Percentiles rank a stretch among this genome's conserved stretches.
These are phyloP conservation scores for Pollenia labialis DNA, from an alignment of 2,888 invertebrate genomes.

Conservation along the genomic window DNA sequence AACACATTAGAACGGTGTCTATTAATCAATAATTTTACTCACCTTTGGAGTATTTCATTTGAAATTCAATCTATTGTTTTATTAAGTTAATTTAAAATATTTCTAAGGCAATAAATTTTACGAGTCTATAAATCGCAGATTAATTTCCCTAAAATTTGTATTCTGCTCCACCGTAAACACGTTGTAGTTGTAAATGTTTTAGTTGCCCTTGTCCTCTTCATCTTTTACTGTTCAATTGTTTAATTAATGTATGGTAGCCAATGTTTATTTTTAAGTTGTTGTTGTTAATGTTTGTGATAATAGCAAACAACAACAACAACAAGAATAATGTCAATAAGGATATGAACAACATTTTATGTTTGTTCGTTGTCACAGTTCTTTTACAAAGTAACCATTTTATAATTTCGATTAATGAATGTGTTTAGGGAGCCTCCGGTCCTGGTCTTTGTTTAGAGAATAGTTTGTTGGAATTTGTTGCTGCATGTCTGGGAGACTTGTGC, in stretches of 20 bases:
- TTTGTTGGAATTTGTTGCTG: not conserved
- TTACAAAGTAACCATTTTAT: conserved; percentile 43
- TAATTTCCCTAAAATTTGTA: no score
- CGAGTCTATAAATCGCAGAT: no score
- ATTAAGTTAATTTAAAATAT: no score
- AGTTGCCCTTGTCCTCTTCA: conserved; percentile 21
- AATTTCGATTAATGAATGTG: conserved; percentile 55
- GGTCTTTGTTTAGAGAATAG: conserved; percentile 4
- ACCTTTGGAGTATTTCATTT: no score
- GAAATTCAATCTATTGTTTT: no score
- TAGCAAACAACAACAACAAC: conserved; percentile 22
- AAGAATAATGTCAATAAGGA: not conserved
- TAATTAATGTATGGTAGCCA: conserved; percentile 54
- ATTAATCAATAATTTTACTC: no score
- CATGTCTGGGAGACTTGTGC: not conserved
- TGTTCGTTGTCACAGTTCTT: conserved; percentile 37
- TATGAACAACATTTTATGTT: not conserved
- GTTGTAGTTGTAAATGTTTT: not conserved
- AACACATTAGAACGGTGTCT: no score
- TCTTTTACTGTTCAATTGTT: conserved; percentile 61
- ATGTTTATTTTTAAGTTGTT: conserved; percentile 1
- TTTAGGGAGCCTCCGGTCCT: not conserved
- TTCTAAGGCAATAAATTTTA: no score
- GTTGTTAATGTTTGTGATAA: conserved; percentile 27
- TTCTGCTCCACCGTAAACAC: no score